Evolutionary conservation across 2,797 vertebrate species (phyloP), one percentile per base, ranked within the genome.

Genomic region (Gallinago nigripennis): DNA sequence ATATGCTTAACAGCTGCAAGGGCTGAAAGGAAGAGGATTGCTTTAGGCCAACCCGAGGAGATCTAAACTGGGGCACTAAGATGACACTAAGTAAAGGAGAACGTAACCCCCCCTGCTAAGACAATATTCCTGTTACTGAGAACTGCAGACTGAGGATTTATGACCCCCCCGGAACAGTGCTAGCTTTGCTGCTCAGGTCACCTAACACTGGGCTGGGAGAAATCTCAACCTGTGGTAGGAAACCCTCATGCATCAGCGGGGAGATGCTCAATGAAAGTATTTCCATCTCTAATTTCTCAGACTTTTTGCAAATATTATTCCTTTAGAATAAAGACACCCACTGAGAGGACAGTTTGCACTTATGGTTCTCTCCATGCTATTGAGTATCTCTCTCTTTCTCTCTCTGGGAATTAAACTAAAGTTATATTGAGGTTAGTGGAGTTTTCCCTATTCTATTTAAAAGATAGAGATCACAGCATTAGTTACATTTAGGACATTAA

Each of bases 291-390:
- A 48, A 75, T 87, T 89, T 91, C 90, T 92, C 58, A 56, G 83
- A 58, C 77, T 88, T 53, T 81, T 66, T 88, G 41, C 70, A 89
- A 91, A 83, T 76, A 77, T 80, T 82, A 87, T 79, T 91, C 61
- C 70, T 93, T 93, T 75, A 30, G 8, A 43, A 70, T 65, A 76
- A 82, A 8, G 56, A 86, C 46, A 87, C 73, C 85, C 51, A 79
- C 86, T 77, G 78, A 96, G 73, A 88, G 70, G 89, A 91, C 77
- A 93, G 84, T 94, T 93, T 90, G 84, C 60, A 82, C 77, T 85
- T 85, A 24, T 50, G 79, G 82, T 88, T 91, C 64, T 84, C 79
- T 82, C 79, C 75, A 66, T 85, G 72, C 65, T 82, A 56, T 28
- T 39, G 56, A 85, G 50, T 70, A 16, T 51, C 16, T 61, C 69